Evolutionary conservation across 1,140 invertebrate genomes (phyloP).

Genomic region (Dolichoris vasculosae): DNA sequence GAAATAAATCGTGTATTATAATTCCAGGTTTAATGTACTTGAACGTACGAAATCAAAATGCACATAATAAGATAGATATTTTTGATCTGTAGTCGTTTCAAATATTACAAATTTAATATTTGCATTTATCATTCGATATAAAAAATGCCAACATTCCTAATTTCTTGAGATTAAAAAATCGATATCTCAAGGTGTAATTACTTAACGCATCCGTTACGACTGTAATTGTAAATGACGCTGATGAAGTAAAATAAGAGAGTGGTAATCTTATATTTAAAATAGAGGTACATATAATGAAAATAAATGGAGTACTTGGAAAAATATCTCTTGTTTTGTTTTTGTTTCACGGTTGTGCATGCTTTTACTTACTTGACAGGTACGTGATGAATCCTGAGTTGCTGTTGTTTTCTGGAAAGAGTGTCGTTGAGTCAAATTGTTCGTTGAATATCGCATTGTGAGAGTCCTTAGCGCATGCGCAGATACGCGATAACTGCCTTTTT

Average conservation of each 20-base stretch:
- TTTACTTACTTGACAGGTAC: constrained; percentile 74
- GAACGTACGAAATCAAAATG: not conserved
- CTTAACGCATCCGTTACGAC: too few relatives aligned
- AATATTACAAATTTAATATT: not conserved
- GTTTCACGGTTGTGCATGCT: not conserved
- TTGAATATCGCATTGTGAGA: constrained; percentile 60
- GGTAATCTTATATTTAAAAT: too few relatives aligned
- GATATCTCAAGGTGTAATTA: not conserved
- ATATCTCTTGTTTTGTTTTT: not conserved
- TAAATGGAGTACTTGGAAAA: not conserved
- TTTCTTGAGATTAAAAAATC: not conserved
- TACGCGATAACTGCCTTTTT: constrained; percentile 45
- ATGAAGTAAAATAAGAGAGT: too few relatives aligned
- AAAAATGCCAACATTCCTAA: not conserved
- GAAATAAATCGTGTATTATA: too few relatives aligned
- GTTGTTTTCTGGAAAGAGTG: constrained; percentile 74
- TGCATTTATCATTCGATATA: not conserved
- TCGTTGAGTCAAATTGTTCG: constrained; percentile 69
- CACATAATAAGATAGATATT: not conserved
- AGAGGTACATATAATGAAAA: not conserved
- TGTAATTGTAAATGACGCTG: not conserved
- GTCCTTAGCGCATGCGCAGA: constrained; percentile 49
- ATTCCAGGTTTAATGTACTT: not conserved
- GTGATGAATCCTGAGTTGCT: constrained; percentile 73
- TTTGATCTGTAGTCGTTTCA: not conserved